Percentiles rank a stretch among this genome's conserved stretches.
Evolutionary conservation across 2,888 invertebrate genomes (phyloP).

Genomic region (Cantharis rufa): DNA sequence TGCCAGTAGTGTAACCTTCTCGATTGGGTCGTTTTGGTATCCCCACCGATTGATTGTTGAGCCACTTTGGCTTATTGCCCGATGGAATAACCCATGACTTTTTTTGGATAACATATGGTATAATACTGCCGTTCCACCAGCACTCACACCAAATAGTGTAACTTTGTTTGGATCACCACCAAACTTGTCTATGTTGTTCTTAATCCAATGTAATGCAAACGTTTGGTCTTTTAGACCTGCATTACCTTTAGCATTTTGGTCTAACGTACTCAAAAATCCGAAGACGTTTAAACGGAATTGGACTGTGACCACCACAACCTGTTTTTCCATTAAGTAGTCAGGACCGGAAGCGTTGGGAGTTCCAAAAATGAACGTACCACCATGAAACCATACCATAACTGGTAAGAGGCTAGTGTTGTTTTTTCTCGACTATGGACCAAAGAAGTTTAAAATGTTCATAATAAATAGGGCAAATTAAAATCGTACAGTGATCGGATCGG

Average conservation of each 20-base stretch:
- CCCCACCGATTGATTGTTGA: constrained; percentile 36
- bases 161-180: constrained; percentile 38
- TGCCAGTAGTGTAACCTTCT: constrained; percentile 30
- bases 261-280: constrained; percentile 30
- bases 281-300: constrained; percentile 1
- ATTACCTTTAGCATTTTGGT: constrained; percentile 37
- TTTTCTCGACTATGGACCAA: background rate
- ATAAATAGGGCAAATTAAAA: background rate
- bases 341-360: background rate
- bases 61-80: constrained; percentile 41
- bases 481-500: background rate
- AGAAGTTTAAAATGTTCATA: background rate
- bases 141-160: constrained; percentile 40
- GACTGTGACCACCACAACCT: background rate
- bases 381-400: constrained; percentile 9
- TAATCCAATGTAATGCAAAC: constrained; percentile 39
- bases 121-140: constrained; percentile 36
- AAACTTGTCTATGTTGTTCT: constrained; percentile 35
- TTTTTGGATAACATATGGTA: constrained; percentile 32
- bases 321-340: constrained; percentile 7
- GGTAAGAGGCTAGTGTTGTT: background rate
- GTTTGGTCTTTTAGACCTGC: constrained; percentile 40
- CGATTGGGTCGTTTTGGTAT: constrained; percentile 24
- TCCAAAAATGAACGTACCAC: background rate
- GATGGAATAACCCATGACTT: constrained; percentile 37